phyloP scores from a whole-genome alignment of 1,140 invertebrate genomes.

The Drosophila littoralis region DNA sequence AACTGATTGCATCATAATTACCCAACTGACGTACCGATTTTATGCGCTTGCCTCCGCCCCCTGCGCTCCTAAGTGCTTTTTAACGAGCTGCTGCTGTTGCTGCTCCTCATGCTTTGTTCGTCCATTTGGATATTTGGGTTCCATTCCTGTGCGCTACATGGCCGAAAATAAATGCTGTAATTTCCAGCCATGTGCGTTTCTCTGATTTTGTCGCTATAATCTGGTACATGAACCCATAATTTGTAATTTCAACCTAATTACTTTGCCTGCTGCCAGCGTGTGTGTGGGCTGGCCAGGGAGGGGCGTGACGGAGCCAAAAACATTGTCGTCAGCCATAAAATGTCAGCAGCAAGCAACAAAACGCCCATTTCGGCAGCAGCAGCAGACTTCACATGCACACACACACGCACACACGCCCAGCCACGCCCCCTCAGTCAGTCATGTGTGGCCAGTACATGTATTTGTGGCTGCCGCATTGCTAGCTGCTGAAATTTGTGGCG shows the following conservation, averaged over 20 bases:
- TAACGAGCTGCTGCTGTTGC: slow-evolving; percentile 64
- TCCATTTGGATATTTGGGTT: slow-evolving; percentile 45
- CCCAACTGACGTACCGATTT: slow-evolving; percentile 49
- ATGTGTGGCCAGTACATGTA: slow-evolving; percentile 36
- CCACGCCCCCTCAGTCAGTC: slow-evolving; percentile 52
- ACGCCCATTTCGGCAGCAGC: slow-evolving; percentile 61
- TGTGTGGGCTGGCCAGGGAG: background rate
- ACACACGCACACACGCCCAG: slow-evolving; percentile 14
- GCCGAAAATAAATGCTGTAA: slow-evolving; percentile 51
- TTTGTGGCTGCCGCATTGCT: slow-evolving; percentile 38
- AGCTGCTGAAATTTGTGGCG: slow-evolving; percentile 37
- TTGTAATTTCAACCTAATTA: slow-evolving; percentile 82
- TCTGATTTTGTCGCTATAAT: slow-evolving; percentile 76
- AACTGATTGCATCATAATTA: slow-evolving; percentile 80
- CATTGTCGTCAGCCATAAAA: slow-evolving; percentile 72
- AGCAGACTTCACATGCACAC: slow-evolving; percentile 36
- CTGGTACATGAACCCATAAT: slow-evolving; percentile 78
- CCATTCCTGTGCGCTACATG: slow-evolving; percentile 29
- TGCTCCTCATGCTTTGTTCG: slow-evolving; percentile 17
- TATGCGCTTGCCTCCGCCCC: background rate
- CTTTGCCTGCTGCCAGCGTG: slow-evolving; percentile 43
- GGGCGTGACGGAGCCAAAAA: slow-evolving; percentile 46
- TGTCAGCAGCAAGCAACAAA: slow-evolving; percentile 70
- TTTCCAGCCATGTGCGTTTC: slow-evolving; percentile 55
- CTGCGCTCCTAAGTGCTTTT: slow-evolving; percentile 70